phyloP scores from a whole-genome alignment of 2,797 vertebrate species.

The Chaunax sp. region DNA sequence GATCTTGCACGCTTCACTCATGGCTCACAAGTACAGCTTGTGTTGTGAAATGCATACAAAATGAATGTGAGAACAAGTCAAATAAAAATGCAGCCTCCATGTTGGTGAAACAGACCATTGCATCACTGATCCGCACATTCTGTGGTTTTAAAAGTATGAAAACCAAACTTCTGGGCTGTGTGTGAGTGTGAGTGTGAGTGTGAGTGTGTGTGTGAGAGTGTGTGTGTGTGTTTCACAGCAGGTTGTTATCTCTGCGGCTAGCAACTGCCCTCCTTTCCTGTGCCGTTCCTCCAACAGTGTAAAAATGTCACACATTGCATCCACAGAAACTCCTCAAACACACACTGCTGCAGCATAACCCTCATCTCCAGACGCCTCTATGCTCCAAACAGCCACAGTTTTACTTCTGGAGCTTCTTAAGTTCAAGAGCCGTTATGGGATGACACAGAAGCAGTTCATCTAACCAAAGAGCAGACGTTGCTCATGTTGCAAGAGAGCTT shows the following conservation, averaged over 20 bases:
- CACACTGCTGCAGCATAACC: not conserved
- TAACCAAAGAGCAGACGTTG: no score
- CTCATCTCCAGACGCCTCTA: no score
- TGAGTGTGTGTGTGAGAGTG: not conserved
- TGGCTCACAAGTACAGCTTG: not conserved
- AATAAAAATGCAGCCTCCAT: no score
- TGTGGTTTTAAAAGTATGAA: no score
- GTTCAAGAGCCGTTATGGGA: not conserved
- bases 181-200: no score
- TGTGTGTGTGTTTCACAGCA: conserved; percentile 18
- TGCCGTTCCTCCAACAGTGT: conserved; percentile 20
- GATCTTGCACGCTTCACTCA: not conserved
- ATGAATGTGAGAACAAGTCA: no score
- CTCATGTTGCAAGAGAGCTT: no score
- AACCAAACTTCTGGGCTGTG: no score
- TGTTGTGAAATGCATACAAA: no score
- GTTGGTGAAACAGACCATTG: no score
- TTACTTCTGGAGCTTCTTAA: not conserved
- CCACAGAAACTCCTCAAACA: not conserved
- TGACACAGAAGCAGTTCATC: no score
- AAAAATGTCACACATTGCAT: not conserved
- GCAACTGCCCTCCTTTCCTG: conserved; percentile 33
- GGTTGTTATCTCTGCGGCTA: conserved; percentile 22
- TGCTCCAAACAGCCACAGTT: no score
- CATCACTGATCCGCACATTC: not conserved